Conservation (phyloP, 1,140 invertebrate species). For the Drosophila leontia region DNA sequence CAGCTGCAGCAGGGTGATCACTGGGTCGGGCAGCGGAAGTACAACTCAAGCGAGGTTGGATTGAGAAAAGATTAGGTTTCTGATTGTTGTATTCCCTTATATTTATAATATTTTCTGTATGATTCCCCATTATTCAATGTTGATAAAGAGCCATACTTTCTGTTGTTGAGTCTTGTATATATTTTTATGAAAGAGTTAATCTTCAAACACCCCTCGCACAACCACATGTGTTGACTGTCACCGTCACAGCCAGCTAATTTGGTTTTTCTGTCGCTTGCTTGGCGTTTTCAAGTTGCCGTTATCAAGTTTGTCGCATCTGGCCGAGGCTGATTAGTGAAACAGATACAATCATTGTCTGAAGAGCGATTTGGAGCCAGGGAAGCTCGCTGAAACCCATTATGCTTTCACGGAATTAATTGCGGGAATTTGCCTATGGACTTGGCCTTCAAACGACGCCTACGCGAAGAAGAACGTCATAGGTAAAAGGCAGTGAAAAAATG, state of each 20-base stretch:
- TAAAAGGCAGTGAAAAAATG: background rate
- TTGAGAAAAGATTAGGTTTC: background rate
- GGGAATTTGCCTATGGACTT: conserved; percentile 19
- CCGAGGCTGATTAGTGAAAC: conserved; percentile 17
- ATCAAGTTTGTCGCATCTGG: conserved; percentile 21
- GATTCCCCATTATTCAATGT: background rate
- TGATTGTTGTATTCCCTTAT: too few relatives aligned
- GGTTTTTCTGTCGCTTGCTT: conserved; percentile 5
- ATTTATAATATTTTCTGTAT: too few relatives aligned
- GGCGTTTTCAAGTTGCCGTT: conserved; percentile 19
- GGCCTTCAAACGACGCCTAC: conserved; percentile 1
- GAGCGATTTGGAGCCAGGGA: conserved; percentile 10
- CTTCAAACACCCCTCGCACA: background rate
- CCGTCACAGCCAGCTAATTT: conserved; percentile 13
- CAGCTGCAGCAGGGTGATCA: conserved; percentile 46
- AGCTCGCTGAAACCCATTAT: conserved; percentile 20
- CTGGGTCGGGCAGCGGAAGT: conserved; percentile 17
- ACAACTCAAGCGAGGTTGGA: conserved; percentile 13
- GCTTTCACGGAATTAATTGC: conserved; percentile 21
- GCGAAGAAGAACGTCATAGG: conserved; percentile 4
- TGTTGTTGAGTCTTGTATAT: background rate
- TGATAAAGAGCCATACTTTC: background rate
- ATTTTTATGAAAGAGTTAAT: background rate
- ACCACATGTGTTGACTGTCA: conserved; percentile 6
- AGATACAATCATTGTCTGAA: conserved; percentile 23